Conservation (phyloP, 2,113 vertebrate genomes). For the Agelaius tricolor region DNA sequence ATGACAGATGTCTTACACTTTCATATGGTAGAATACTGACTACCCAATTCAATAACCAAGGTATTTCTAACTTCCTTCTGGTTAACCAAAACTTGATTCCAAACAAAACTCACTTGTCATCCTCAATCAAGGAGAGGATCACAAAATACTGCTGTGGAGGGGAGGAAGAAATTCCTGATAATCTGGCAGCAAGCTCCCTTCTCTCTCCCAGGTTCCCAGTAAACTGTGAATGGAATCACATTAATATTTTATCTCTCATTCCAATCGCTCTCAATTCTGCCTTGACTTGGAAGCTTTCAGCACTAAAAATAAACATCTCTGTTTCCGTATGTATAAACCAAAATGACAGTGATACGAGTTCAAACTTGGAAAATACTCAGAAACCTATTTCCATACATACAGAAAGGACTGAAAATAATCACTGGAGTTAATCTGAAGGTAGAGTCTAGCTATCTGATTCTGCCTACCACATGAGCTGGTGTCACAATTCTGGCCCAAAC, state of each 20-base stretch:
- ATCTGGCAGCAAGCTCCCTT: background rate
- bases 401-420: slow-evolving; percentile 24
- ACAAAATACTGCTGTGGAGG: background rate
- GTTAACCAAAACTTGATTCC: background rate
- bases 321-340: background rate
- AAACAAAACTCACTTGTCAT: background rate
- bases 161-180: background rate
- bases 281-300: slow-evolving; percentile 29
- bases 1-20: background rate
- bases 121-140: background rate
- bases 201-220: background rate
- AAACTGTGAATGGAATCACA: background rate
- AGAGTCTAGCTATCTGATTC: background rate
- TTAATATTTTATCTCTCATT: background rate
- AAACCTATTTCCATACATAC: background rate
- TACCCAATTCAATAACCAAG: background rate
- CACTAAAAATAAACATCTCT: background rate
- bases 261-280: background rate
- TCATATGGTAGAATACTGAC: background rate
- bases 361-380: slow-evolving; percentile 5
- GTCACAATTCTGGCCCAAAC: background rate
- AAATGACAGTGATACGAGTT: background rate
- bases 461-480: background rate
- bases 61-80: background rate
- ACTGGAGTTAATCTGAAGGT: background rate